phyloP scores from a whole-genome alignment of 2,113 vertebrate genomes.

The Halcyon malimbica region DNA sequence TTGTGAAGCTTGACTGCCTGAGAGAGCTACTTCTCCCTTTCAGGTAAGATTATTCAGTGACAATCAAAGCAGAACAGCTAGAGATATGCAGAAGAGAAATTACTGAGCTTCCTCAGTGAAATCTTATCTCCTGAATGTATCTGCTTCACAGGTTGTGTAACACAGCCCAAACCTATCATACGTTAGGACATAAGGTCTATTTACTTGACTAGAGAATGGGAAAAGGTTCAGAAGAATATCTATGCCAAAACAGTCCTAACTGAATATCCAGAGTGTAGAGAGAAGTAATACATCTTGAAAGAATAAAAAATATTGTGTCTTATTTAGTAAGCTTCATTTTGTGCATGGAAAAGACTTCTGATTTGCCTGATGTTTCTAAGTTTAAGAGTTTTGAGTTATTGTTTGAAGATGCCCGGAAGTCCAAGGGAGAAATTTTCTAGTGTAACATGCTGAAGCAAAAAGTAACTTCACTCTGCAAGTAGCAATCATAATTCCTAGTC shows the following conservation, averaged over 20 bases:
- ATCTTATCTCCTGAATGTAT: not conserved
- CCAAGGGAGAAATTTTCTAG: not conserved
- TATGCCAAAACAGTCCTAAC: not conserved
- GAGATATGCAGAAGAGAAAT: not conserved
- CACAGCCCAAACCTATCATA: not conserved
- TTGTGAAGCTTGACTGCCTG: not conserved
- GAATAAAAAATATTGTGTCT: not conserved
- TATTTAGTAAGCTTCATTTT: not conserved
- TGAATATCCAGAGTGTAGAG: not conserved
- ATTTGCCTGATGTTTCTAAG: not conserved
- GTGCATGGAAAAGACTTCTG: not conserved
- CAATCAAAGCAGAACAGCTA: not conserved
- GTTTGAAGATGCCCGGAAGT: not conserved
- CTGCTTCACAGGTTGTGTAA: not conserved
- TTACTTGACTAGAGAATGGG: not conserved
- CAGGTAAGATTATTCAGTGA: not conserved
- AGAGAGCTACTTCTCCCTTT: not conserved
- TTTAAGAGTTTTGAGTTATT: not conserved
- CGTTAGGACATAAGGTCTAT: not conserved
- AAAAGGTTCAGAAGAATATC: not conserved
- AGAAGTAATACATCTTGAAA: not conserved
- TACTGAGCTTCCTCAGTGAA: not conserved
- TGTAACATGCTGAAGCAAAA: not conserved
- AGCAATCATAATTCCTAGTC: not conserved
- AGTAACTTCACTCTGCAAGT: not conserved